Conservation (phyloP, 2,113 vertebrate genomes). For the Elgaria multicarinata region DNA sequence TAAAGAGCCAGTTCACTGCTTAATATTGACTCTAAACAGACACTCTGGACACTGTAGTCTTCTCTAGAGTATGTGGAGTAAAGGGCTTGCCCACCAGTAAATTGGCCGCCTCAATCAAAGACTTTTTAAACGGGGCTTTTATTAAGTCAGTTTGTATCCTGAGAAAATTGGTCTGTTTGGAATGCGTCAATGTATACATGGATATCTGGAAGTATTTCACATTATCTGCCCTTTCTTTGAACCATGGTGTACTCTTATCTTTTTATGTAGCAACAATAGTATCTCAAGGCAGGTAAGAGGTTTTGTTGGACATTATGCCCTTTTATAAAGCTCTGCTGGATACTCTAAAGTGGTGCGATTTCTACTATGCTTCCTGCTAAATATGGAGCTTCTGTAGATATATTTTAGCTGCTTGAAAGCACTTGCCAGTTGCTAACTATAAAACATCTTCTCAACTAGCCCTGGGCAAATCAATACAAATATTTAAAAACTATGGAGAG, state of each 20-base stretch:
- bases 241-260: background rate
- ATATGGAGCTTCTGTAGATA: background rate
- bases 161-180: background rate
- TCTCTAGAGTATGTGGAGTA: background rate
- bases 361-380: background rate
- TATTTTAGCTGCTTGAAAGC: background rate
- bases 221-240: background rate
- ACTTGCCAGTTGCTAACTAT: background rate
- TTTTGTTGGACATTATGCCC: background rate
- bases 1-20: background rate
- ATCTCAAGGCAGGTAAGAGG: background rate
- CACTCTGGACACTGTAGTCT: background rate
- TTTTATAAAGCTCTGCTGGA: background rate
- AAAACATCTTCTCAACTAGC: background rate
- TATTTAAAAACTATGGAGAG: background rate
- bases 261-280: background rate
- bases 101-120: background rate
- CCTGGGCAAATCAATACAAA: background rate
- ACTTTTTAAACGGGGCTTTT: background rate
- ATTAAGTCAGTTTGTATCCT: background rate
- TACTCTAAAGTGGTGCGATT: background rate
- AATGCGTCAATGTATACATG: rapidly evolving
- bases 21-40: background rate
- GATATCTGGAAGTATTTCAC: background rate
- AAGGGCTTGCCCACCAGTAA: background rate